phyloP scores from a whole-genome alignment of 1,140 invertebrate species.

The Papilio polytes region DNA sequence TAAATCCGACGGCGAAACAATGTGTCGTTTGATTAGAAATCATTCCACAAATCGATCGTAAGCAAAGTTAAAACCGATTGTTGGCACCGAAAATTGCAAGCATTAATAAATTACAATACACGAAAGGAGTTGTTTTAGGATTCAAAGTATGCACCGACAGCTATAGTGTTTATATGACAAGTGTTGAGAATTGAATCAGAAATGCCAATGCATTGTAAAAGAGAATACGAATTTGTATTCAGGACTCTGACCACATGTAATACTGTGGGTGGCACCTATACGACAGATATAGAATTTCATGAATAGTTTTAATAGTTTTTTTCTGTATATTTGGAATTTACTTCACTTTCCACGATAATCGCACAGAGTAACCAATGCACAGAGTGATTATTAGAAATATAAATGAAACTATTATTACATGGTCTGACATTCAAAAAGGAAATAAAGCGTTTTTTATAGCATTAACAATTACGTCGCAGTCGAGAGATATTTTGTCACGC shows the following conservation, averaged over 20 bases:
- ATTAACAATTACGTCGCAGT: background rate
- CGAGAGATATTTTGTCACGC: constrained; percentile 14
- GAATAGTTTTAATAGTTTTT: constrained; percentile 60
- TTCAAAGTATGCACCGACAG: constrained; percentile 53
- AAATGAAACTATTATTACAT: background rate
- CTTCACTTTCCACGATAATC: background rate
- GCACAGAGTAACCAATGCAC: background rate
- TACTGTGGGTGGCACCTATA: constrained; percentile 73
- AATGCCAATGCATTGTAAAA: constrained; percentile 66
- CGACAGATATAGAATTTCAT: constrained; percentile 72
- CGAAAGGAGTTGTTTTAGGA: constrained; percentile 36
- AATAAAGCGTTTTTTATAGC: background rate
- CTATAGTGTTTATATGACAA: constrained; percentile 63
- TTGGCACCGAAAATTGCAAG: constrained; percentile 25
- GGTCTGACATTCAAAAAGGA: background rate
- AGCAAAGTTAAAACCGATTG: constrained; percentile 28
- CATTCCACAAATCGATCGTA: constrained; percentile 34
- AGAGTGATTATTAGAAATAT: background rate
- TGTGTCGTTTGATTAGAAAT: constrained; percentile 39
- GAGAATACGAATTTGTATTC: constrained; percentile 70
- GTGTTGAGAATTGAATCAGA: constrained; percentile 67
- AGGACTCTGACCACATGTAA: constrained; percentile 68
- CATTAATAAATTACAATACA: constrained; percentile 32
- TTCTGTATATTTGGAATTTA: constrained; percentile 33
- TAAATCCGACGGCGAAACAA: constrained; percentile 37